phyloP scores from a whole-genome alignment of 2,888 invertebrate genomes.

The Lithophane socia region DNA sequence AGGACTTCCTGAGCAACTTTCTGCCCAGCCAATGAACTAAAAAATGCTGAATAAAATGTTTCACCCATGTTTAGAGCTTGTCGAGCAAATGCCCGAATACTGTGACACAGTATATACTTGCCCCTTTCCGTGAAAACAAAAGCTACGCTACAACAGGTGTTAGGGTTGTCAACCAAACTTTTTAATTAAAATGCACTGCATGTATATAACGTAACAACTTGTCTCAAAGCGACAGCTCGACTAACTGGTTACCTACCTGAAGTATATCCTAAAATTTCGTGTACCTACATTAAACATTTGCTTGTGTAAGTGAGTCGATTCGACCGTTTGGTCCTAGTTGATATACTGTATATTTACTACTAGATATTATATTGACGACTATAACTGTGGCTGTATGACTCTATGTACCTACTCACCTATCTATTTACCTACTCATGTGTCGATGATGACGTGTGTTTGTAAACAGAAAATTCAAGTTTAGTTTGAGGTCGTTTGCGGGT shows the following conservation, averaged over 20 bases:
- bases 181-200: background rate
- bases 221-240: background rate
- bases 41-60: background rate
- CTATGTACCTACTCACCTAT: background rate
- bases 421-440: background rate
- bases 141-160: background rate
- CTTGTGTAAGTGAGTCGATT: background rate
- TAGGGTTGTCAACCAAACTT: background rate
- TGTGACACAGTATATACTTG: background rate
- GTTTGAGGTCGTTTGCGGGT: conserved; percentile 5
- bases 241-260: background rate
- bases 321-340: background rate
- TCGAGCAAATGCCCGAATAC: background rate
- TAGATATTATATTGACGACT: no score
- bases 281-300: background rate
- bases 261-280: background rate
- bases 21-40: conserved; percentile 12
- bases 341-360: background rate
- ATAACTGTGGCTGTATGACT: background rate
- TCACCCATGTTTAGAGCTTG: background rate
- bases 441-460: conserved; percentile 7
- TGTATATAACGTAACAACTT: background rate
- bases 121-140: background rate
- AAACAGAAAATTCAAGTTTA: conserved; percentile 1
- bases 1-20: conserved; percentile 46